These are phyloP conservation scores for Danaus melanippus DNA, from an alignment of 1,140 invertebrate species.

Conservation along the genomic window DNA sequence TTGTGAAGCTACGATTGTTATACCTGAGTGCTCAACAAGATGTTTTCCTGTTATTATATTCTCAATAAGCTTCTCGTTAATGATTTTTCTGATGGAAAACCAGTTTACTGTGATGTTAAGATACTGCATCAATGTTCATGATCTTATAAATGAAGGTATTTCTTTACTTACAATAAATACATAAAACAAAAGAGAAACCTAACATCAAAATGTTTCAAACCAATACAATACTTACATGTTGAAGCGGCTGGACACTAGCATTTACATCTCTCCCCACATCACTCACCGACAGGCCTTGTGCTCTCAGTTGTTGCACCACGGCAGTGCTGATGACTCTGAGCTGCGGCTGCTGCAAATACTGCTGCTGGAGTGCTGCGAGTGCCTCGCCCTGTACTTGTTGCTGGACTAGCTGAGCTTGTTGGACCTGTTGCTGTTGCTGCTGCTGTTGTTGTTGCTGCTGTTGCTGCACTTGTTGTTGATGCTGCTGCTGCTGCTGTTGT, in stretches of 20 bases:
- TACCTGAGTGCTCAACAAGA: no score
- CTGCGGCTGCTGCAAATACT: conserved; percentile 70
- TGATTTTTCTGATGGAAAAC: no score
- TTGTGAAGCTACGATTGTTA: no score
- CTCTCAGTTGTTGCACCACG: conserved; percentile 67
- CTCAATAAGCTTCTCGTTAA: no score
- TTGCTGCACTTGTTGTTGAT: conserved; percentile 49
- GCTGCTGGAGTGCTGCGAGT: conserved; percentile 60
- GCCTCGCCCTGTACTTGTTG: conserved; percentile 57
- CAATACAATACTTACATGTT: background rate
- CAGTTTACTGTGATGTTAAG: no score
- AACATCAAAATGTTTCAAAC: no score
- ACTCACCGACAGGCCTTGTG: conserved; percentile 66
- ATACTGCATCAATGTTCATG: no score
- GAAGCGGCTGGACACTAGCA: conserved; percentile 10
- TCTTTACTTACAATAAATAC: no score
- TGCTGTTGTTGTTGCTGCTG: conserved; percentile 65
- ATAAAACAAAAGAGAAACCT: no score
- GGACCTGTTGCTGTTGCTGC: conserved; percentile 45
- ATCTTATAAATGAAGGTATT: no score
- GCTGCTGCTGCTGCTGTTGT: conserved; percentile 50
- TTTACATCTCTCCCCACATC: background rate
- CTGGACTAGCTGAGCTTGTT: conserved; percentile 48
- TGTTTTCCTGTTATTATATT: no score
- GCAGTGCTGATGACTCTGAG: conserved; percentile 68